These are phyloP conservation scores for Lepilemur septentrionalis DNA, from an alignment of 2,797 vertebrate genomes.

Conservation along the genomic window DNA sequence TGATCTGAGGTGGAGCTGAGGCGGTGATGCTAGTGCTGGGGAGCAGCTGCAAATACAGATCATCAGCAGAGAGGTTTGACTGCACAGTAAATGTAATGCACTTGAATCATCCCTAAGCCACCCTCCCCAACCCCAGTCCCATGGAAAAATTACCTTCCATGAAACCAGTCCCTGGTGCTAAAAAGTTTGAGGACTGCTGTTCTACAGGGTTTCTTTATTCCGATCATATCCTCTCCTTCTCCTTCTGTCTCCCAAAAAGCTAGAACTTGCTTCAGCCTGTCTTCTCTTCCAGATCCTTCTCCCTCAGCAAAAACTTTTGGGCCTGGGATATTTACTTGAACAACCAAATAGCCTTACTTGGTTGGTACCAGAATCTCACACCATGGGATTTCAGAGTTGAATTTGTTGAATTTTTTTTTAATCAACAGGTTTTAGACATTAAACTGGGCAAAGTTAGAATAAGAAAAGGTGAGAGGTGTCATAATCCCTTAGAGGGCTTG, in stretches of 20 bases:
- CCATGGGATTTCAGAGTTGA: neutral
- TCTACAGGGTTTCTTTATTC: neutral
- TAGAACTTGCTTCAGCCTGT: neutral
- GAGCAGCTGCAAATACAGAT: too few relatives aligned
- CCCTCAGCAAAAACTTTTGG: neutral
- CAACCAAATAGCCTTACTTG: neutral
- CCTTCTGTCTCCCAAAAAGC: neutral
- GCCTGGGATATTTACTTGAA: neutral
- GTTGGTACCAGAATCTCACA: neutral
- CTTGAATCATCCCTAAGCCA: too few relatives aligned
- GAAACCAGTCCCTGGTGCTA: too few relatives aligned
- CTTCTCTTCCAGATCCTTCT: conserved; percentile 5
- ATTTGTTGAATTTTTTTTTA: neutral
- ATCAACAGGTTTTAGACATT: neutral
- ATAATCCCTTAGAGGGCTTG: neutral
- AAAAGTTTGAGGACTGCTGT: too few relatives aligned
- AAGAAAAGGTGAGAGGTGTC: neutral
- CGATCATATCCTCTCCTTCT: neutral
- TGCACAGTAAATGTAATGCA: too few relatives aligned
- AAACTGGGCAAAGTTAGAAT: neutral
- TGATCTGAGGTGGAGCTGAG: too few relatives aligned
- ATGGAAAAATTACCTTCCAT: too few relatives aligned
- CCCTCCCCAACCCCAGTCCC: too few relatives aligned
- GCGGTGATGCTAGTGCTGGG: too few relatives aligned
- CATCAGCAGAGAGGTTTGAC: too few relatives aligned